A percentile compares a stretch with the other conserved stretches of the same genome.
These are phyloP conservation scores for Masticophis lateralis DNA, from an alignment of 2,797 vertebrate species.

Conservation along the genomic window DNA sequence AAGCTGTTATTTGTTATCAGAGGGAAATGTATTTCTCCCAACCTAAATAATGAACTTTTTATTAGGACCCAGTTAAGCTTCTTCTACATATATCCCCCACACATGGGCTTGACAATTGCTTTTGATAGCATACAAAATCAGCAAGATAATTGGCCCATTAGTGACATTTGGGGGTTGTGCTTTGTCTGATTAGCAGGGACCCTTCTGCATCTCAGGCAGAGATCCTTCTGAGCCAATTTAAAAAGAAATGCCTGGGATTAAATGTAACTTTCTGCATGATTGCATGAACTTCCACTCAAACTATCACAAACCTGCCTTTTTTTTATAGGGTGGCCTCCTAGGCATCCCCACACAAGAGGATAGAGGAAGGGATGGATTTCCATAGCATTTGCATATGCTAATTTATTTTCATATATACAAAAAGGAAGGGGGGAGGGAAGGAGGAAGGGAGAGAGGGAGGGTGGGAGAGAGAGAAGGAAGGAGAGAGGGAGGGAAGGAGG, in stretches of 20 bases:
- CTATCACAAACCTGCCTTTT: not conserved
- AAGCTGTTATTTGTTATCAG: not conserved
- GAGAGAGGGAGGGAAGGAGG: not conserved
- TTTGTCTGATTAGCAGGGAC: not conserved
- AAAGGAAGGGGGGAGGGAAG: not conserved
- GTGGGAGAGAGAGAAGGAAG: not conserved
- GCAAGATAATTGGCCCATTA: not conserved
- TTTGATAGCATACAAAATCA: not conserved
- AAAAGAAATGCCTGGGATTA: not conserved
- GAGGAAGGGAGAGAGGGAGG: not conserved
- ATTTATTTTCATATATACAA: not conserved
- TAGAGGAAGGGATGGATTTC: not conserved
- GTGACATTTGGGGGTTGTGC: not conserved
- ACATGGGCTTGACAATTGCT: not conserved
- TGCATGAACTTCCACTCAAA: not conserved
- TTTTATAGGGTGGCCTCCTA: not conserved
- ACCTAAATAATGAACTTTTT: not conserved
- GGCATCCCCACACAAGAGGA: not conserved
- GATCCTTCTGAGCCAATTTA: not conserved
- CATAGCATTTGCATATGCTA: not conserved
- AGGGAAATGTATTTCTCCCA: not conserved
- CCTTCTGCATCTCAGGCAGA: not conserved
- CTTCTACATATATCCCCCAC: not conserved
- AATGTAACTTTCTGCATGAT: not conserved
- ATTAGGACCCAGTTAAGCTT: not conserved